Percentiles rank a stretch among this genome's conserved stretches.
Conservation (phyloP, 2,888 invertebrate species). For the Sylvicola cinctus region DNA sequence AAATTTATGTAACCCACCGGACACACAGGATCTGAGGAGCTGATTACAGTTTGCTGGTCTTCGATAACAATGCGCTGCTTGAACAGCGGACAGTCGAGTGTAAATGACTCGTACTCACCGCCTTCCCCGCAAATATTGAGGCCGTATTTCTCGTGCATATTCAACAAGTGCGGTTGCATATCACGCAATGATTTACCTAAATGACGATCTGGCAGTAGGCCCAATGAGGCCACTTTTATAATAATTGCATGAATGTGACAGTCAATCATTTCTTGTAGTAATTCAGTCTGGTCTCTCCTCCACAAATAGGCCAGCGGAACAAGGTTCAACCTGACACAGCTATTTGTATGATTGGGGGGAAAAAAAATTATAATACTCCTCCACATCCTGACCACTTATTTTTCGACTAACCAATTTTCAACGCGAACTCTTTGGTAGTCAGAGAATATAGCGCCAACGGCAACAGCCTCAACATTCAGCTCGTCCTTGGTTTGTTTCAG, state of each 20-base stretch:
- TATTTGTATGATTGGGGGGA: constrained; percentile 18
- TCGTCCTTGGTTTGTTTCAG: constrained; percentile 38
- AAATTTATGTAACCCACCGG: constrained; percentile 89
- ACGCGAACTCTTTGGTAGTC: constrained; percentile 96
- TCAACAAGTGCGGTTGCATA: constrained; percentile 67
- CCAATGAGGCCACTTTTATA: constrained; percentile 93
- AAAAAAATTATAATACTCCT: background rate
- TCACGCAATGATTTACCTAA: constrained; percentile 69
- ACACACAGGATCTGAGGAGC: constrained; percentile 81
- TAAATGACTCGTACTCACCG: constrained; percentile 97
- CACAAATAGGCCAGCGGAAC: constrained; percentile 85
- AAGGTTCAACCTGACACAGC: constrained; percentile 76
- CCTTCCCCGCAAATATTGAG: constrained; percentile 96
- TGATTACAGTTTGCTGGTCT: constrained; percentile 67
- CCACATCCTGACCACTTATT: background rate
- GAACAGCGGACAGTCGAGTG: constrained; percentile 91
- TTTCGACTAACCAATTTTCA: constrained; percentile 77
- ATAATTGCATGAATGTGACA: constrained; percentile 83
- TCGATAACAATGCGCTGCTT: constrained; percentile 72
- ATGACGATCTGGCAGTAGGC: constrained; percentile 68
- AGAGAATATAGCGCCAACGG: constrained; percentile 93
- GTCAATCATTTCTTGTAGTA: constrained; percentile 92
- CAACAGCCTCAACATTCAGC: constrained; percentile 72
- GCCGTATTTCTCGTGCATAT: constrained; percentile 86
- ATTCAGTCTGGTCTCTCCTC: constrained; percentile 84